These are phyloP conservation scores for Paralichthys olivaceus DNA, from an alignment of 2,113 vertebrate species.

Conservation along the genomic window DNA sequence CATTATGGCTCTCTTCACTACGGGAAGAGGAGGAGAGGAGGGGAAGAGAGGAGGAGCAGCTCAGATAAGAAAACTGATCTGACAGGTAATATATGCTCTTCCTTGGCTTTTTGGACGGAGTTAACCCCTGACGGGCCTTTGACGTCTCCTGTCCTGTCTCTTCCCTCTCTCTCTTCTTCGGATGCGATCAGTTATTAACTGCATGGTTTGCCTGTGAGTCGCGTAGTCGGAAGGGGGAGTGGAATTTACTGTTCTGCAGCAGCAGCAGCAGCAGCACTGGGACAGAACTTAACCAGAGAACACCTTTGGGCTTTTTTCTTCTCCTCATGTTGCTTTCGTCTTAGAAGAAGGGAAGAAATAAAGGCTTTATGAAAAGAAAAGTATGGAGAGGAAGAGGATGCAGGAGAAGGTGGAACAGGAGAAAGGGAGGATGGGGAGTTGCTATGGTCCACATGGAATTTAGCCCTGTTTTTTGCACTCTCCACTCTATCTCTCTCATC, in stretches of 20 bases:
- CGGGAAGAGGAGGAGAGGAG: conserved; percentile 81
- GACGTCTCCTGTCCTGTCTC: conserved; percentile 63
- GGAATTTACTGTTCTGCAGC: conserved; percentile 81
- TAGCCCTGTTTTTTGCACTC: conserved; percentile 65
- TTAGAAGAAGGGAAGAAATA: conserved; percentile 56
- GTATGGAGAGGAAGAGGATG: conserved; percentile 59
- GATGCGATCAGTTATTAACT: conserved; percentile 78
- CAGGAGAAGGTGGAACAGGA: conserved; percentile 60
- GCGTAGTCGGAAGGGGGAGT: conserved; percentile 73
- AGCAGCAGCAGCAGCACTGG: conserved; percentile 56
- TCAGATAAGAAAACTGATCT: conserved; percentile 84
- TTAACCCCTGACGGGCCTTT: conserved; percentile 79
- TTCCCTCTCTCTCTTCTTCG: conserved; percentile 63
- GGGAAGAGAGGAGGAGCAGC: conserved; percentile 72
- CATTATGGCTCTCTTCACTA: conserved; percentile 87
- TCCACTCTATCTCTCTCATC: conserved; percentile 68
- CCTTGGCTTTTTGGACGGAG: conserved; percentile 75
- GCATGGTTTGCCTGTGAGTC: conserved; percentile 74
- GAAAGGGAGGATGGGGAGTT: conserved; percentile 78
- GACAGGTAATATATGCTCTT: conserved; percentile 89
- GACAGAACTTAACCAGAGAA: conserved; percentile 77
- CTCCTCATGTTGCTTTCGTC: conserved; percentile 41
- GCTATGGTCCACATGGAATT: conserved; percentile 79
- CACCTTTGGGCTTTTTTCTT: conserved; percentile 65
- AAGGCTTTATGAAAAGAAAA: conserved; percentile 49